Percentiles rank a stretch among this genome's conserved stretches.
phyloP scores from a whole-genome alignment of 2,888 invertebrate genomes.

The Drosophila melanosoma region DNA sequence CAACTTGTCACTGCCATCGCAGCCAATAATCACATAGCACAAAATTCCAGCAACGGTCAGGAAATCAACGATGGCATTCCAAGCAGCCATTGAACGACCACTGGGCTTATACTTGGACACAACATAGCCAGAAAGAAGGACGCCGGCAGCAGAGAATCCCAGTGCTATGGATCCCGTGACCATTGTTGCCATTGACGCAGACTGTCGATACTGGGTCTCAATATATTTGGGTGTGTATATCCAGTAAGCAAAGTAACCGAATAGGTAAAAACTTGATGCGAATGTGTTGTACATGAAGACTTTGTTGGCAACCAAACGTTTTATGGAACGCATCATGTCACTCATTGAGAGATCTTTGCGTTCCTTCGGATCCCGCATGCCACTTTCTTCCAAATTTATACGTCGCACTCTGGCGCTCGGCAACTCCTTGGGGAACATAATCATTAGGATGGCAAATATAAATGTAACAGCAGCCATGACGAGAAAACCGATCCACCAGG shows the following conservation, averaged over 20 bases:
- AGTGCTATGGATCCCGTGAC: constrained; percentile 90
- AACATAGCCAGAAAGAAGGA: constrained; percentile 87
- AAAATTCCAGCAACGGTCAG: constrained; percentile 88
- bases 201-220: constrained; percentile 91
- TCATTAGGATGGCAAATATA: constrained; percentile 86
- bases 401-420: constrained; percentile 88
- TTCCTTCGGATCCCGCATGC: constrained; percentile 39
- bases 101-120: constrained; percentile 88
- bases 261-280: constrained; percentile 89
- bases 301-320: constrained; percentile 87
- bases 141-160: constrained; percentile 89
- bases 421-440: constrained; percentile 89
- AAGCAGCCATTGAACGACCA: constrained; percentile 87
- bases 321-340: constrained; percentile 88
- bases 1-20: constrained; percentile 86
- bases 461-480: constrained; percentile 87
- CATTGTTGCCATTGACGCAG: constrained; percentile 89
- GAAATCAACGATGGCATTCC: constrained; percentile 88
- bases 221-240: constrained; percentile 93
- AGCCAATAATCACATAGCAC: constrained; percentile 88
- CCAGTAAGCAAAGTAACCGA: constrained; percentile 90
- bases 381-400: constrained; percentile 58
- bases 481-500: constrained; percentile 92
- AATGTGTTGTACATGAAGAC: constrained; percentile 89
- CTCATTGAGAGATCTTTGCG: constrained; percentile 81